Conservation (phyloP, 2,113 vertebrate species). For the Peucedramus taeniatus region DNA sequence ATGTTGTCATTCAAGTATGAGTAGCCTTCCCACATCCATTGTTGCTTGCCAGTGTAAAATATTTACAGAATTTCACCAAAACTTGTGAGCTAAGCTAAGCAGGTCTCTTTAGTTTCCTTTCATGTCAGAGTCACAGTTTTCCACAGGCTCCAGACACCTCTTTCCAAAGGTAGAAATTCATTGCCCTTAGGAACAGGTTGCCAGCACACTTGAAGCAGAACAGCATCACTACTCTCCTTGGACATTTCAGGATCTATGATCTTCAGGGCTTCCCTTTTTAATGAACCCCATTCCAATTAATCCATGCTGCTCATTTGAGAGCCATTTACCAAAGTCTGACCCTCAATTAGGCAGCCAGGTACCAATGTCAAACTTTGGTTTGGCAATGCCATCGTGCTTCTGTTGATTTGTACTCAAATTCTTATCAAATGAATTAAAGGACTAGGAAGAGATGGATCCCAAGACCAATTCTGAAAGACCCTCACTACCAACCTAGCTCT, state of each 20-base stretch:
- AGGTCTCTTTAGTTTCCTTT: not conserved
- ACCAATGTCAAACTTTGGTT: not conserved
- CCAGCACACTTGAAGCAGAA: rapidly evolving
- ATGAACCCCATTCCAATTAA: not conserved
- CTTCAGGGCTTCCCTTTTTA: not conserved
- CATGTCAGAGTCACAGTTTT: not conserved
- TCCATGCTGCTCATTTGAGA: not conserved
- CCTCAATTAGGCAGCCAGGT: not conserved
- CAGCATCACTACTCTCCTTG: not conserved
- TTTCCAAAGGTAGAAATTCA: not conserved
- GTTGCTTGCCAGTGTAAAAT: not conserved
- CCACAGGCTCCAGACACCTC: not conserved
- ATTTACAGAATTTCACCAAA: not conserved
- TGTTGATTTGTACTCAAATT: not conserved
- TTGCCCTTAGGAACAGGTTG: not conserved
- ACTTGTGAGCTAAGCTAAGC: not conserved
- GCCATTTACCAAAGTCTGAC: not conserved
- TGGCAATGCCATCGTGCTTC: not conserved
- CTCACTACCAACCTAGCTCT: not conserved
- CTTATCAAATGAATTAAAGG: not conserved
- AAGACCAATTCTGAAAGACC: not conserved
- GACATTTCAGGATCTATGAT: not conserved
- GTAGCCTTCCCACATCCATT: not conserved
- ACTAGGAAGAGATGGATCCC: not conserved
- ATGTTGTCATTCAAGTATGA: not conserved